Conservation (phyloP, 1,140 invertebrate genomes). For the Andrena cerasifolii region DNA sequence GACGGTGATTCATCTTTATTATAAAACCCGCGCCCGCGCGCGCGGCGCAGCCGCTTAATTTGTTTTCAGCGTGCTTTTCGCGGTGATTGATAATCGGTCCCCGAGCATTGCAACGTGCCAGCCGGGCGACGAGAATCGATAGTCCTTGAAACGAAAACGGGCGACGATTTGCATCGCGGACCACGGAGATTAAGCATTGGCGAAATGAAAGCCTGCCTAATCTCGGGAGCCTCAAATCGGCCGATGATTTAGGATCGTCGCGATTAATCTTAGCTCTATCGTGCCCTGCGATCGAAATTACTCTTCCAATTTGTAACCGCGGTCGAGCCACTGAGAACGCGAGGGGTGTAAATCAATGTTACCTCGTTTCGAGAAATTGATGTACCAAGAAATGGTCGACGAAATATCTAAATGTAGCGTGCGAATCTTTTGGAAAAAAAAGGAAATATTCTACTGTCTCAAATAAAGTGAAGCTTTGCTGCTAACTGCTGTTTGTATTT, state of each 20-base stretch:
- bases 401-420: too few relatives aligned
- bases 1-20: conserved; percentile 63
- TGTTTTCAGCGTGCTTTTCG: conserved; percentile 52
- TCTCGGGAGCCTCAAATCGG: conserved; percentile 19
- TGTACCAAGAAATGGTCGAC: too few relatives aligned
- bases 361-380: too few relatives aligned
- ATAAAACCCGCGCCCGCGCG: conserved; percentile 40
- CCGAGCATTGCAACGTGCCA: not conserved
- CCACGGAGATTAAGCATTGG: conserved; percentile 8
- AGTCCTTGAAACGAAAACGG: not conserved
- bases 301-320: not conserved
- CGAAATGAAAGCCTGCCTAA: conserved; percentile 34
- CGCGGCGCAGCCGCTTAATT: conserved; percentile 50
- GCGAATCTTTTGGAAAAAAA: too few relatives aligned
- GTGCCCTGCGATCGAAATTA: conserved; percentile 16
- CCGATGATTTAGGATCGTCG: conserved; percentile 33
- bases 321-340: too few relatives aligned
- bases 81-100: conserved; percentile 52
- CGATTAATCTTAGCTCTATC: conserved; percentile 31
- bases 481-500: too few relatives aligned
- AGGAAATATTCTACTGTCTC: too few relatives aligned
- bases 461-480: too few relatives aligned
- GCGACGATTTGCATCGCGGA: not conserved
- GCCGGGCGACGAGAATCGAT: conserved; percentile 7
- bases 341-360: not conserved